These are phyloP conservation scores for Xiphias gladius DNA, from an alignment of 2,113 vertebrate species.

Conservation along the genomic window DNA sequence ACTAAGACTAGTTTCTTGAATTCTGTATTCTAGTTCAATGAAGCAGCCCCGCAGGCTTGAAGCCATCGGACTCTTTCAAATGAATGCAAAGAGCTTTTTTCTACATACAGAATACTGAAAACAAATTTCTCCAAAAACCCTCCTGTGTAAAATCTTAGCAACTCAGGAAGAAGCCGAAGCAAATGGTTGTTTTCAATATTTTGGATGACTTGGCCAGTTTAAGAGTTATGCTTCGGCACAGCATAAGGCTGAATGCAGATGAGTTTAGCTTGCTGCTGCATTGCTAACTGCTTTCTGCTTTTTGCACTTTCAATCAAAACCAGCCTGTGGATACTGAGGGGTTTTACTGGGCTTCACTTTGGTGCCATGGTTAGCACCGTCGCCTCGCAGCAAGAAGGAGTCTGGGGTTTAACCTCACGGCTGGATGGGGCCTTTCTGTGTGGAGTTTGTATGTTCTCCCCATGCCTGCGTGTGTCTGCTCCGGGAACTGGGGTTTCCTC, in stretches of 20 bases:
- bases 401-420: too few relatives aligned
- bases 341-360: not conserved
- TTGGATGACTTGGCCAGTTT: constrained; percentile 40
- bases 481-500: too few relatives aligned
- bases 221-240: constrained; percentile 7
- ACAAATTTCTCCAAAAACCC: constrained; percentile 20
- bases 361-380: not conserved
- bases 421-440: too few relatives aligned
- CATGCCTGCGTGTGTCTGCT: too few relatives aligned
- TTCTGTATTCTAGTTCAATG: constrained; percentile 40
- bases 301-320: constrained; percentile 24
- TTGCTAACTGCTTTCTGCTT: not conserved
- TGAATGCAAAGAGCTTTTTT: constrained; percentile 27
- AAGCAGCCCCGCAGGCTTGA: not conserved
- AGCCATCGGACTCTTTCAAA: constrained; percentile 44
- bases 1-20: constrained; percentile 30
- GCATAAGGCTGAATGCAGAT: constrained; percentile 28
- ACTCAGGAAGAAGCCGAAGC: constrained; percentile 16
- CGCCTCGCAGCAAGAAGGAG: not conserved
- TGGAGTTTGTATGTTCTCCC: too few relatives aligned
- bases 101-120: constrained; percentile 36
- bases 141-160: constrained; percentile 51
- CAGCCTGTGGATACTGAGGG: not conserved
- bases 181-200: constrained; percentile 46
- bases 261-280: constrained; percentile 2